These are phyloP conservation scores for Acanthiza pusilla DNA, from an alignment of 2,797 vertebrate genomes.

Conservation along the genomic window DNA sequence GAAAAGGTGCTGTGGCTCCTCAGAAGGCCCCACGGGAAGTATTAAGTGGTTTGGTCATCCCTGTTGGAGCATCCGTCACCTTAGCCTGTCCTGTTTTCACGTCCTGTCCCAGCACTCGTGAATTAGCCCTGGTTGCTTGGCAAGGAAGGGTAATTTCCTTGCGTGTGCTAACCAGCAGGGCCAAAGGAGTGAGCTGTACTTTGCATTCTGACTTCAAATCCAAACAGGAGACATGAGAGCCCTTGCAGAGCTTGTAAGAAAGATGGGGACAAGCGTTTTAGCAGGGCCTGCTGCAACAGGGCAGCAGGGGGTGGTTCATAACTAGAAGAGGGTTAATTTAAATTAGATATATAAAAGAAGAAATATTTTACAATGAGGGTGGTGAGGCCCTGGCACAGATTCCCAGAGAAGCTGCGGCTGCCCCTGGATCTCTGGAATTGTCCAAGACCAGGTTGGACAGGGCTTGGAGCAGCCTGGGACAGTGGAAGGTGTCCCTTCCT, in stretches of 20 bases:
- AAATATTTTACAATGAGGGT: background rate
- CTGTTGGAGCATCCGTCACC: background rate
- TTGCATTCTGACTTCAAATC: background rate
- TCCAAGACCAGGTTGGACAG: background rate
- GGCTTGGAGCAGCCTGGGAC: accelerated
- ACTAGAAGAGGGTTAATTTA: background rate
- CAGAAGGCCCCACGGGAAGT: background rate
- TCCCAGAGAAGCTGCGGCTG: background rate
- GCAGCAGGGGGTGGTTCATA: accelerated
- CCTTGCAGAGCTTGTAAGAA: background rate
- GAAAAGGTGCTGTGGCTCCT: background rate
- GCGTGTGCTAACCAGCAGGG: background rate
- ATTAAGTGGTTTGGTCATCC: background rate
- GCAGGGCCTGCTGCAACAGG: background rate
- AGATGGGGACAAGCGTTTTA: accelerated
- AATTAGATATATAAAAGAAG: background rate
- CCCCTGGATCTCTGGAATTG: background rate
- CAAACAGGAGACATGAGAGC: background rate
- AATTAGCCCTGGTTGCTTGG: background rate
- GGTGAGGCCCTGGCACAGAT: background rate
- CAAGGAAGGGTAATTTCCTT: background rate
- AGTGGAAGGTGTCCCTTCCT: background rate
- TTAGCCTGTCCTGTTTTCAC: background rate
- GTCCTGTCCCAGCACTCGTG: background rate
- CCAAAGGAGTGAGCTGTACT: background rate